Conservation (phyloP, 2,797 vertebrate species). For the Crenuchus spilurus region DNA sequence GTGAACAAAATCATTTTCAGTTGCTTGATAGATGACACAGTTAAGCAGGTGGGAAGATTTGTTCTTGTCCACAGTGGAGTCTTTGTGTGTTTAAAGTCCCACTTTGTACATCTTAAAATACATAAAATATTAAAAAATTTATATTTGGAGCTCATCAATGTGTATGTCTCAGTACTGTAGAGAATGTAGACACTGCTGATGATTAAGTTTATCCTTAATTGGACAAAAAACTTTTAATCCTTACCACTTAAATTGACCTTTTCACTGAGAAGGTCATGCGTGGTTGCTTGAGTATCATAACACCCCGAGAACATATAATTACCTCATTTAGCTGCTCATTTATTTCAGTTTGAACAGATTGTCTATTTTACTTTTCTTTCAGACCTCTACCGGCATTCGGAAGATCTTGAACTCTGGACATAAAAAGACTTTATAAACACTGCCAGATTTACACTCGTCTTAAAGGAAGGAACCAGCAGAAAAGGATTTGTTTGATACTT, state of each 20-base stretch:
- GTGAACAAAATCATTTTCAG: not conserved
- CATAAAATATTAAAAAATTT: no score
- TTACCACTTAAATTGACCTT: conserved; percentile 1
- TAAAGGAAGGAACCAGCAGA: no score
- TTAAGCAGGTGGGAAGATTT: no score
- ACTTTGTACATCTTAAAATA: not conserved
- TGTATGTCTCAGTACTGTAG: no score
- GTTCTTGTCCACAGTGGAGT: not conserved
- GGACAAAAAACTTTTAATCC: no score
- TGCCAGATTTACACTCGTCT: no score
- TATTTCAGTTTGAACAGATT: not conserved
- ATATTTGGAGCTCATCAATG: no score
- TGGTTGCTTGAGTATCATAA: not conserved
- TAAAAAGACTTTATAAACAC: not conserved
- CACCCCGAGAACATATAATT: not conserved
- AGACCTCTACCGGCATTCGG: not conserved
- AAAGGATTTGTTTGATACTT: no score
- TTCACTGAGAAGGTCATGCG: not conserved
- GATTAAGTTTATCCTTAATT: no score
- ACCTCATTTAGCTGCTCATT: not conserved
- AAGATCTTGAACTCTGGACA: not conserved
- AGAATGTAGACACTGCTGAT: no score
- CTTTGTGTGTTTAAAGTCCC: not conserved
- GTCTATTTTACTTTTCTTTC: not conserved
- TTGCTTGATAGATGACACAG: no score